Base-by-base conservation (phyloP, 2,113 vertebrate genomes). In the Oreochromis aureus region DNA sequence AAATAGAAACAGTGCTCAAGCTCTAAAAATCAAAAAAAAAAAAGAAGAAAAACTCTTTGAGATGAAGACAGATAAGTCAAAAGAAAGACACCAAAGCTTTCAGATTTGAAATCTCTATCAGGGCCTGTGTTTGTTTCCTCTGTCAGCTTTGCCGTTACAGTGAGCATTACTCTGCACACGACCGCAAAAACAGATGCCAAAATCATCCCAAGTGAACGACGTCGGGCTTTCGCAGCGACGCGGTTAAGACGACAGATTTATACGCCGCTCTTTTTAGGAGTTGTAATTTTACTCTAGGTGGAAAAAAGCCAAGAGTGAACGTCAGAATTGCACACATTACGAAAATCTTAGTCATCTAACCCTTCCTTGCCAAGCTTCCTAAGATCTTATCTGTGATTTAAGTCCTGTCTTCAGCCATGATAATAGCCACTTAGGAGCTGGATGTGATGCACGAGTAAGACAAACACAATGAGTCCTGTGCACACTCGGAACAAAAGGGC, bases 401-500 rank as follows among this genome's bases (percentile, higher is more conserved):
- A 24, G 44, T 86, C 36, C 10, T 78, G 10, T 87, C 80, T 81
- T 41, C 5, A 78, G 73, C 58, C 54, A 19, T 11, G 46, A 83
- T 36, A 58, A 39, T 69, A 82, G 78, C 88, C 71, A 87, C 83
- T 54, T 55, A 7, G 87, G 85, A 73, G 58, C 32, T 48, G 12
- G 76, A 84, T 63, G 32, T 56, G 56, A 76, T 34, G 44, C 82
- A 91, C 59, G 34, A 66, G 88, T 83, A 61, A 79, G 81, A 86
- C 86, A 83, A 78, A 87, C 44, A 88, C 80, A 83, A 71, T 27
- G 61, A 84, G 51, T 66, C 66, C 79, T 51, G 66, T 41, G 11
- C 73, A 51, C 55, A 6, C 36, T 24, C 27, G 2, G 84, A 95
- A 94, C 92, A 95, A 94, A 89, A 79, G 89, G 81, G 83, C 91